Base-by-base conservation (phyloP, 2,888 invertebrate species). In the Ypsolopha sequella region DNA sequence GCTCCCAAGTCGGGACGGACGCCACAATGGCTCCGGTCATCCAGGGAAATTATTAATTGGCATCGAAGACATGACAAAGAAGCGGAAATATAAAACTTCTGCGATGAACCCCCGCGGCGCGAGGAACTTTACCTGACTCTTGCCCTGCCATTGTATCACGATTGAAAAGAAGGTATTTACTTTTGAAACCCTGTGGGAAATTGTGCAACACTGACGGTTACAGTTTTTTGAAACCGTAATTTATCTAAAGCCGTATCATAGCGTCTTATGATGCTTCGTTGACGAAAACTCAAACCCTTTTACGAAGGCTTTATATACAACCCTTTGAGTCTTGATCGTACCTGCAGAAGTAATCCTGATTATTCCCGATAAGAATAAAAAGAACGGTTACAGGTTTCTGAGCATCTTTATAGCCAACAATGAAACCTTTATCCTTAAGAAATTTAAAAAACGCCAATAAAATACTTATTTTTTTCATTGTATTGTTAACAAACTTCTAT, bases 61-160 rank as follows among this genome's bases (percentile, higher is more conserved):
- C 70, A 70, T 65, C 69, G 67, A 71, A 69, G 65, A 66, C 64
- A 68, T 63, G 68, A 86, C 85, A 86, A 86, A 84, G 85, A 82
- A 85, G 76, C 86, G 86, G 86, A 86, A 82, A 86, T 85, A 86
- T 85, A 86, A 85, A 85, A 85, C 81, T 84, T 77, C 73, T 76
- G 70, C 73, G 63, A 70, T 65, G 76, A 70, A 73, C 75, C 80
- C 85, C 86, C 76, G 78, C 73, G 58, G 84, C 58, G 82, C 57
- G 73, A 78, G 70, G 73, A 75, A 76, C 76, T 78, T 71, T 86
- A 86, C 86, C 86, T 86, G 86, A 86, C 85, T 85, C 84, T 84
- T 85, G 85, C 76, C 84, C 85, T 70, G 60, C 76, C 68, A 78
- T 86, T 86, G 84, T 85, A 65, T 66, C 65, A 64, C 62, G 63